Conservation (phyloP, 2,797 vertebrate species). For the Platalea minor region DNA sequence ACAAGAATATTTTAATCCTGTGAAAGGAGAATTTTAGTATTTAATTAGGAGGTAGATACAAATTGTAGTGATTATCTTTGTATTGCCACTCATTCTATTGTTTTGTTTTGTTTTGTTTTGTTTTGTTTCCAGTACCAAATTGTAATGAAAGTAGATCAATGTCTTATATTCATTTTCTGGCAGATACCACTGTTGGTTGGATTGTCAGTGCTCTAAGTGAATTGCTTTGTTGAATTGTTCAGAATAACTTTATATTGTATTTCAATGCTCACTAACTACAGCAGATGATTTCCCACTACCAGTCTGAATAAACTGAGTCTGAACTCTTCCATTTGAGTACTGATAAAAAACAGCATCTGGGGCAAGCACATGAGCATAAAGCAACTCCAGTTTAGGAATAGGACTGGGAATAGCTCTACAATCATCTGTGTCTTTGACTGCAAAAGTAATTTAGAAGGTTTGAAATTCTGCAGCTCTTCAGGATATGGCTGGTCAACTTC, state of each 20-base stretch:
- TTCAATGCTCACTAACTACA: not conserved
- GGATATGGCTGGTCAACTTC: not conserved
- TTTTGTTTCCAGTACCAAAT: not conserved
- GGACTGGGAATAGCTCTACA: not conserved
- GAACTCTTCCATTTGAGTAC: not conserved
- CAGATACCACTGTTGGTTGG: not conserved
- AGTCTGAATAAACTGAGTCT: not conserved
- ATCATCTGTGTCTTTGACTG: not conserved
- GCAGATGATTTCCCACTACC: not conserved
- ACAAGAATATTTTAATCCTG: not conserved
- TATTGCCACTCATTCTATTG: not conserved
- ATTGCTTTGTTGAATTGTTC: not conserved
- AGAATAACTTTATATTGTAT: not conserved
- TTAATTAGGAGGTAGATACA: not conserved
- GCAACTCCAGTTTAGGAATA: not conserved
- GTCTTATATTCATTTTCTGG: not conserved
- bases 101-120: not conserved
- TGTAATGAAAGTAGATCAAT: not conserved
- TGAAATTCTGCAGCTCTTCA: not conserved
- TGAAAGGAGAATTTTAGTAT: not conserved
- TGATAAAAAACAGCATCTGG: not conserved
- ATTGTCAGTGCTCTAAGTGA: not conserved
- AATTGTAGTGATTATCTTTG: not conserved
- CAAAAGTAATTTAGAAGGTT: not conserved
- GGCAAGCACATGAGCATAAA: not conserved